A percentile compares a stretch with the other conserved stretches of the same genome.
Conservation (phyloP, 2,888 invertebrate species). For the Orthosia cruda region DNA sequence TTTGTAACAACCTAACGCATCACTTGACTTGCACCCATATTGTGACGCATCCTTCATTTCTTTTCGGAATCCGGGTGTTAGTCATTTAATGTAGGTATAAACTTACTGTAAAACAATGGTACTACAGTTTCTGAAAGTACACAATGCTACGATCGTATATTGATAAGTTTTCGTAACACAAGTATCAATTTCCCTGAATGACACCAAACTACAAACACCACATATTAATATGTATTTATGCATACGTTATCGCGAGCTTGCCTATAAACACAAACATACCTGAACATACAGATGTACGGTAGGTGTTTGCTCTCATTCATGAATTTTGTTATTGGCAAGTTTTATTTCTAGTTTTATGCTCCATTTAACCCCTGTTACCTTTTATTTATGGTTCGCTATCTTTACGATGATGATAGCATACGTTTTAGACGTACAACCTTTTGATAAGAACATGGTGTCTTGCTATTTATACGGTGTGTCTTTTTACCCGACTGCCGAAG, state of each 20-base stretch:
- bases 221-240: conserved; percentile 48
- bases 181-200: conserved; percentile 38
- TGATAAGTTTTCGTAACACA: conserved; percentile 30
- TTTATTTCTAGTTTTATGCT: conserved; percentile 53
- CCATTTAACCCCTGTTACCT: conserved; percentile 37
- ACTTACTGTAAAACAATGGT: conserved; percentile 7
- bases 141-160: conserved; percentile 30
- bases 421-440: conserved; percentile 3
- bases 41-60: too few relatives aligned
- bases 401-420: conserved; percentile 32
- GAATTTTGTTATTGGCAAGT: conserved; percentile 44
- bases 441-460: conserved; percentile 12
- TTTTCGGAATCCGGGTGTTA: too few relatives aligned
- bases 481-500: too few relatives aligned
- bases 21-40: too few relatives aligned
- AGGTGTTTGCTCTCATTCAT: conserved; percentile 44
- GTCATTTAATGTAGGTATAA: too few relatives aligned
- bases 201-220: conserved; percentile 33
- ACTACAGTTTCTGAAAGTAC: conserved; percentile 7
- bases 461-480: neutral
- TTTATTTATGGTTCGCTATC: conserved; percentile 40
- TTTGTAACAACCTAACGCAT: too few relatives aligned
- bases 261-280: conserved; percentile 39
- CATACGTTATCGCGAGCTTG: conserved; percentile 40
- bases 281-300: conserved; percentile 7